Conservation (phyloP, 2,888 invertebrate species). For the Dicycla oo region DNA sequence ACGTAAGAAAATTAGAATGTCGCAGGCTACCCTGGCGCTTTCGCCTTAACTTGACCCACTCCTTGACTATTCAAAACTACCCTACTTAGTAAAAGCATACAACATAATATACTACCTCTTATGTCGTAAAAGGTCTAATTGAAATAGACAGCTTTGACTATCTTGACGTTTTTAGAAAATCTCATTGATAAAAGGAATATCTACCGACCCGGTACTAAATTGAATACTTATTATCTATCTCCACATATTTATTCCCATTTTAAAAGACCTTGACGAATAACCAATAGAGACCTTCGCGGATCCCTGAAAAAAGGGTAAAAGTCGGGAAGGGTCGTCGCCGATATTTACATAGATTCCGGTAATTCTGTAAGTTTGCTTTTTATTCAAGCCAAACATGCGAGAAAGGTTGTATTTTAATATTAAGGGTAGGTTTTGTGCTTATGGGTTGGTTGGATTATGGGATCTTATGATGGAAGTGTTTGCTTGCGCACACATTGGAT, state of each 20-base stretch:
- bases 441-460: constrained; percentile 55
- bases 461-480: constrained; percentile 46
- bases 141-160: constrained; percentile 1
- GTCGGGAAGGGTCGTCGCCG: constrained; percentile 71
- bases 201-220: constrained; percentile 1
- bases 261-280: constrained; percentile 61
- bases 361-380: constrained; percentile 76
- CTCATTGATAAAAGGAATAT: neutral
- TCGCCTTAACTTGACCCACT: neutral
- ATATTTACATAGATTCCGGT: constrained; percentile 78
- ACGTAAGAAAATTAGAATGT: too few species aligned
- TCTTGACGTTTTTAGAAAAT: neutral
- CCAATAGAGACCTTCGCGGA: constrained; percentile 57
- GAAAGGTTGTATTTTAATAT: constrained; percentile 64
- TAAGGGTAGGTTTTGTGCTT: constrained; percentile 57
- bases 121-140: constrained; percentile 5
- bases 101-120: too few species aligned
- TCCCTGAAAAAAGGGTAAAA: constrained; percentile 71
- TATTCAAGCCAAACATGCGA: constrained; percentile 64
- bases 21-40: too few species aligned
- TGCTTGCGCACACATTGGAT: constrained; percentile 4
- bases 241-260: constrained; percentile 39
- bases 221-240: constrained; percentile 35
- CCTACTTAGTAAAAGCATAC: neutral
- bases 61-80: neutral